Evolutionary conservation across 2,888 invertebrate species (phyloP).

Genomic region (Ichneumon xanthorius): DNA sequence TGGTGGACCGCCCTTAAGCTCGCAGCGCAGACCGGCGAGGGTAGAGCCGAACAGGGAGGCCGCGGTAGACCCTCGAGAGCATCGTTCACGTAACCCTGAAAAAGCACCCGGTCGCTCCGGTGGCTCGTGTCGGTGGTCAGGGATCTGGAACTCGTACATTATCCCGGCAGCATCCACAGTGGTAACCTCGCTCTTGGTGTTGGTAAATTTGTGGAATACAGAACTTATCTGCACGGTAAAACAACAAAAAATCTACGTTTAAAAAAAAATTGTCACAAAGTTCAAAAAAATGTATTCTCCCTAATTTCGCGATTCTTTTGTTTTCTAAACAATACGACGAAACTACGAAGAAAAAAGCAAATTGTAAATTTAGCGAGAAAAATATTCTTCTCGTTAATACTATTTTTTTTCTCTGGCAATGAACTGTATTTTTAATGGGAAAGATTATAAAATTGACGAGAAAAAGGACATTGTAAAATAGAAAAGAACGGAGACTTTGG

Average conservation of each 20-base stretch:
- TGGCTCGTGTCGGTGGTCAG: constrained; percentile 57
- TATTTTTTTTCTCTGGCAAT: neutral
- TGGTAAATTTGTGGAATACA: neutral
- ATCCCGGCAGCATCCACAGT: neutral
- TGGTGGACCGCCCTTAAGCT: constrained; percentile 16
- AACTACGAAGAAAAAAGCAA: neutral
- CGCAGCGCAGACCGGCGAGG: neutral
- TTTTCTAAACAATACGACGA: neutral
- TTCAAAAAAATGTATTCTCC: neutral
- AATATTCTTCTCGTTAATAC: neutral
- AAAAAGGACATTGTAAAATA: neutral
- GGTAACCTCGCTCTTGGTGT: neutral
- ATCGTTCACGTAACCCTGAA: constrained; percentile 58
- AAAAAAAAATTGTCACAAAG: neutral
- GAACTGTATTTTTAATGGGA: neutral
- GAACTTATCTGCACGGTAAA: neutral
- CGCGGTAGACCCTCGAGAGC: constrained; percentile 17
- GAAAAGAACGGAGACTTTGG: neutral
- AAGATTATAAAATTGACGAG: neutral
- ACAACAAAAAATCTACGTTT: neutral
- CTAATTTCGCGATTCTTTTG: neutral
- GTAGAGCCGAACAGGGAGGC: constrained; percentile 12
- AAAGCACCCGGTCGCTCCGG: constrained; percentile 44
- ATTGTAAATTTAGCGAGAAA: neutral
- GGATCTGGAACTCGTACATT: constrained; percentile 42